Conservation (phyloP, 2,113 vertebrate genomes). For the human region DNA sequence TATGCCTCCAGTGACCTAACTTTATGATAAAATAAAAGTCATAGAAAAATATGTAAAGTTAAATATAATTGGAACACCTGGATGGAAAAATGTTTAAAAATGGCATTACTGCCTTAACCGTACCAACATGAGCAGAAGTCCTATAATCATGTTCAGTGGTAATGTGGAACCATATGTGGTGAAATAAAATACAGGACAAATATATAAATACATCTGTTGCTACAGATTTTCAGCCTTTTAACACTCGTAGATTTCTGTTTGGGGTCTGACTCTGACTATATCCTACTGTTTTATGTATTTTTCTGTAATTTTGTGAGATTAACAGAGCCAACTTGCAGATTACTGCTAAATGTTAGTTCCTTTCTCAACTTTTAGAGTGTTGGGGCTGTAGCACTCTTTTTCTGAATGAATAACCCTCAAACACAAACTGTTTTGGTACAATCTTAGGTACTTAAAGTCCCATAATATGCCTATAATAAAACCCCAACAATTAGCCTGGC, state of each 20-base stretch:
- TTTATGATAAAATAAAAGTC: slow-evolving; percentile 54
- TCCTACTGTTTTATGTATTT: slow-evolving; percentile 57
- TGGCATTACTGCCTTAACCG: slow-evolving; percentile 22
- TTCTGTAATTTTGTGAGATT: slow-evolving; percentile 41
- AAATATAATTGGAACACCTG: slow-evolving; percentile 60
- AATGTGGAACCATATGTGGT: slow-evolving; percentile 11
- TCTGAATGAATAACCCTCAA: slow-evolving; percentile 48
- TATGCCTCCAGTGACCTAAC: slow-evolving; percentile 17
- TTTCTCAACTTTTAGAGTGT: slow-evolving; percentile 44
- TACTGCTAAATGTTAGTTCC: slow-evolving; percentile 56
- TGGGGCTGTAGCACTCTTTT: neutral
- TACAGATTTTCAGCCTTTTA: slow-evolving; percentile 63
- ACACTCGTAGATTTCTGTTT: slow-evolving; percentile 21
- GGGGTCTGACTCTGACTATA: neutral
- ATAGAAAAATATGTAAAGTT: slow-evolving; percentile 44
- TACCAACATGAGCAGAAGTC: neutral
- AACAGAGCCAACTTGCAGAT: slow-evolving; percentile 36
- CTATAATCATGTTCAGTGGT: neutral
- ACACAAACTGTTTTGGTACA: neutral
- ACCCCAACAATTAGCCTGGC: neutral
- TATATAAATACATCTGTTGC: slow-evolving; percentile 70
- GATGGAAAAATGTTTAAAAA: slow-evolving; percentile 58
- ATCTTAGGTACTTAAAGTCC: neutral
- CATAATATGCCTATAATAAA: neutral
- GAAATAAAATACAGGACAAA: slow-evolving; percentile 69